Evolutionary conservation across 2,888 invertebrate genomes (phyloP), one percentile per base, ranked within the genome.

Genomic region (Caradrina kadenii): DNA sequence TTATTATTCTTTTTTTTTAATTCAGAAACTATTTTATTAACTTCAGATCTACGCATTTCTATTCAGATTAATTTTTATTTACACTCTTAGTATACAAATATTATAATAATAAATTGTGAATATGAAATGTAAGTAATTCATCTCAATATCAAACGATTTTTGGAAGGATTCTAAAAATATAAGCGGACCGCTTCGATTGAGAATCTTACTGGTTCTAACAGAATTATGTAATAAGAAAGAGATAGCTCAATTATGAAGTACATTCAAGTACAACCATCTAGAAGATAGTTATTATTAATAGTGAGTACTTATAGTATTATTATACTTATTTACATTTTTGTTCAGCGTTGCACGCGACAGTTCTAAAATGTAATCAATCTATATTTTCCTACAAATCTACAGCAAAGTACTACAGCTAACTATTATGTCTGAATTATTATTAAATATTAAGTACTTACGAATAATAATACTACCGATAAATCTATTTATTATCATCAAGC

Each of bases 301-400:
- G 60, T 63, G 69, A 59, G 58, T 62, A 66, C 61, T 71, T 60
- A 52, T 39, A 60, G 45, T 68, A 72, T 69, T 75, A 83, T 68
- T 74, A 69, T 60, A 48, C 58, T 6, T 81, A 83, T 83, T 73
- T 82, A 84, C 80, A 82, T 42, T 8, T 81, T 81, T 84, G 75
- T 82, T 80, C 82, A 83, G 83, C 83, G 83, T 84, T 75, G 71
- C 64, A 83, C 83, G 84, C 84, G 64, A 80, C 60, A 19, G 10
- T 49, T 67, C 56, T 21, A 53, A 73, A 72, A 49, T 69, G 42
- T 76, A 59, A 56, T 81, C 70, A 69, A 77, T 81, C 69, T 74
- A 72, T 55, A 45, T 74, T 65, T 50, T 11, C 54, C 80, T 81
- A 83, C 66, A 15, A 45, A 11, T 69, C 69, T 81, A 82, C 69